A percentile compares a stretch with the other conserved stretches of the same genome.
Conservation (phyloP, 2,797 vertebrate genomes). For the Coregonus ussuriensis region DNA sequence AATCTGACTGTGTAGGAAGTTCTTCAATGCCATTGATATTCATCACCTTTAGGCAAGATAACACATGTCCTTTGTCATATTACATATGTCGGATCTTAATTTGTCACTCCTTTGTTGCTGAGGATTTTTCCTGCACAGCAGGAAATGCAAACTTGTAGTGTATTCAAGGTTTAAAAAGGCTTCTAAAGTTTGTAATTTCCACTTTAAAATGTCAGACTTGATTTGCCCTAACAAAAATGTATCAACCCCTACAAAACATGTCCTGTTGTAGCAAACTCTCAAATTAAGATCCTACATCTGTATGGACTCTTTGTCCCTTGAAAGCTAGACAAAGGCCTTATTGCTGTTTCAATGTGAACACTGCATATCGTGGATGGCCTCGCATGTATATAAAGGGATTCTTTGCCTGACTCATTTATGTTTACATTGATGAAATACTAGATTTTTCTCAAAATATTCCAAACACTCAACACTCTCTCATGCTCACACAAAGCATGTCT, state of each 20-base stretch:
- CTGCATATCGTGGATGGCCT: slow-evolving; percentile 22
- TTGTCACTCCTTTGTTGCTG: no score
- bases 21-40: neutral
- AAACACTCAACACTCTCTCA: no score
- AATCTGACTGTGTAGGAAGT: neutral
- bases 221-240: no score
- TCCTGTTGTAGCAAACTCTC: no score
- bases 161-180: no score
- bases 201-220: no score
- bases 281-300: no score
- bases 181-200: neutral
- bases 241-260: no score
- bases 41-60: neutral
- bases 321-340: slow-evolving; percentile 38
- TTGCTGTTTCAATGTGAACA: slow-evolving; percentile 46
- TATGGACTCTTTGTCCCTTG: slow-evolving; percentile 20
- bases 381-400: slow-evolving; percentile 30
- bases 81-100: neutral
- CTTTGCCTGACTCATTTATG: slow-evolving; percentile 32
- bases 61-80: slow-evolving; percentile 28
- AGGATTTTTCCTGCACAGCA: no score
- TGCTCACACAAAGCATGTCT: no score
- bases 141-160: no score
- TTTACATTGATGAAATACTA: slow-evolving; percentile 25
- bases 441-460: neutral